Conservation (phyloP, 2,888 invertebrate species). For the Tryphoninae sp. region DNA sequence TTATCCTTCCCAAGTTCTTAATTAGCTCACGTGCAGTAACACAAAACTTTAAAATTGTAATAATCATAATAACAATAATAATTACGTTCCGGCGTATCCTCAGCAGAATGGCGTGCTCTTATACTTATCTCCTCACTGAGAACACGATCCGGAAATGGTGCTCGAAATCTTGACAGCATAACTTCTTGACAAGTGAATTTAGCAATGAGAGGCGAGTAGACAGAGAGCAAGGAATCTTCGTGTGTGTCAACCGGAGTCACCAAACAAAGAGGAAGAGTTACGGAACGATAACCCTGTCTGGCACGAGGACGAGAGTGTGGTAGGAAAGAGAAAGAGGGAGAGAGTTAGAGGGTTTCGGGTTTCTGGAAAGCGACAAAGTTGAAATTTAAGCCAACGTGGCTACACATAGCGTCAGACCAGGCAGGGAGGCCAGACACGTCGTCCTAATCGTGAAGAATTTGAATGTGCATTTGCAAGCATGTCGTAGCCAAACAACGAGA, state of each 20-base stretch:
- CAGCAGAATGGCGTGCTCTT: neutral
- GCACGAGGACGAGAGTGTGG: constrained; percentile 26
- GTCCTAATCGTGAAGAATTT: constrained; percentile 57
- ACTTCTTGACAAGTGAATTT: constrained; percentile 30
- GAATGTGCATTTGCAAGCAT: constrained; percentile 54
- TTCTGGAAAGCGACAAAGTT: constrained; percentile 58
- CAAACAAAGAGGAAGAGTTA: constrained; percentile 30
- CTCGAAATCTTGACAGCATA: constrained; percentile 11
- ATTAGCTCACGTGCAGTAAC: too few species aligned
- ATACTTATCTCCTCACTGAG: neutral
- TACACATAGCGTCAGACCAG: constrained; percentile 7
- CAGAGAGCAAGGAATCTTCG: neutral
- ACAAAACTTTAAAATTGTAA: too few species aligned
- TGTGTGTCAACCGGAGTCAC: neutral
- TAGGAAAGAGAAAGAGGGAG: neutral
- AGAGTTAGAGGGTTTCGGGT: constrained; percentile 40
- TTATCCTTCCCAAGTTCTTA: too few species aligned
- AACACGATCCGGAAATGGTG: neutral
- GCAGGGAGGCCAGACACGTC: constrained; percentile 35
- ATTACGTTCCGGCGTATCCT: neutral
- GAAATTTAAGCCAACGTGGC: constrained; percentile 54
- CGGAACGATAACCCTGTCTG: constrained; percentile 50
- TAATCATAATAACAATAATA: constrained; percentile 10
- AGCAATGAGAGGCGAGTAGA: neutral
- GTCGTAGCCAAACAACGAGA: neutral